Conservation (phyloP, 2,888 invertebrate species). For the Sinodicranocentrus sp. region DNA sequence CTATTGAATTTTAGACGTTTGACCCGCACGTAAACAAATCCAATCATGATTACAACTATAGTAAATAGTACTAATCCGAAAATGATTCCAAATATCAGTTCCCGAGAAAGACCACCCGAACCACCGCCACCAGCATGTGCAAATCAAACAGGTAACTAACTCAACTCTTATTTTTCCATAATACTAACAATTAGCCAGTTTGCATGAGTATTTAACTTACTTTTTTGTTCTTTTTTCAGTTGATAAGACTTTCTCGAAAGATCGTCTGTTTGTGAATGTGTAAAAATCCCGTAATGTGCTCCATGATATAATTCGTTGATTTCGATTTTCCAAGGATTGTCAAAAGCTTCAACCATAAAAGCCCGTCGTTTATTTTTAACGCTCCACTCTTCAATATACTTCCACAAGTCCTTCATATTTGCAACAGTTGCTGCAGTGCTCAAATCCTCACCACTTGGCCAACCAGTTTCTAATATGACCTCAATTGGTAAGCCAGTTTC, state of each 20-base stretch:
- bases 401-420: constrained; percentile 31
- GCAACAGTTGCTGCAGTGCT: not conserved
- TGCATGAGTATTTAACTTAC: not conserved
- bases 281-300: constrained; percentile 55
- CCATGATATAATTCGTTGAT: not conserved
- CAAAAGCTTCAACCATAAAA: constrained; percentile 60
- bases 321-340: constrained; percentile 62
- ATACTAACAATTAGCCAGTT: not conserved
- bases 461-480: constrained; percentile 41
- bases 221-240: constrained; percentile 33
- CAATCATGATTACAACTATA: not conserved
- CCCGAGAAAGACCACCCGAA: no score
- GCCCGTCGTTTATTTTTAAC: not conserved
- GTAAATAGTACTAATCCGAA: constrained; percentile 27
- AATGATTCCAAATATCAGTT: constrained; percentile 36
- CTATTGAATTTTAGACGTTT: not conserved
- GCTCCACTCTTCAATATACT: constrained; percentile 3
- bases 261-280: constrained; percentile 29
- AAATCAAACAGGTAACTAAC: no score
- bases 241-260: constrained; percentile 29
- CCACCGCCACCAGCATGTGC: no score
- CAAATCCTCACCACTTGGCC: constrained; percentile 36
- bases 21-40: not conserved
- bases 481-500: not conserved
- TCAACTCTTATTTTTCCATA: not conserved